Evolutionary conservation across 2,888 invertebrate species (phyloP), one percentile per base, ranked within the genome.

Genomic region (Sinopyrophorus schimmeli): DNA sequence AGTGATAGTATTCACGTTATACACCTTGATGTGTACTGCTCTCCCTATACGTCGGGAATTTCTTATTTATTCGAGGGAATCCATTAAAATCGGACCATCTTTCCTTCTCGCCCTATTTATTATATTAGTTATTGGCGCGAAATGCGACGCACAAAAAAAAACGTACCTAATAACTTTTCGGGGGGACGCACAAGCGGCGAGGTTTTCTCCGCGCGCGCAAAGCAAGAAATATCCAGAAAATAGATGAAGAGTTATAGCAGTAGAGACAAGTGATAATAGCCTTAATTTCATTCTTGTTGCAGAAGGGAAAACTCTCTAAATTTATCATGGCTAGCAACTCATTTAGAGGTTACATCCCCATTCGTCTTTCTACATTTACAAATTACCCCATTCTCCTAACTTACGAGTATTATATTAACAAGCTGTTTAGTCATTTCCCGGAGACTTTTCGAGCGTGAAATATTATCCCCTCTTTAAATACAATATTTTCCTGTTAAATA

Each of bases 221-320:
- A 15, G 30, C 11, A 28, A 40, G 27, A 18, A 30, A 12, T 26
- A 20, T 12, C 28, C 24, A 11, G 46, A 52, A 65, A 68, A 72
- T 62, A 67, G 69, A 73, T 72, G 72, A 71, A 70, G 69, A 71
- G 69, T 72, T 68, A 68, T 69, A 70, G 63, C 63, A 60, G 52
- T 58, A 61, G 62, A 68, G 73, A 69, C 73, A 72, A 72, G 72
- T 71, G 73, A 73, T 73, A 73, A 73, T 73, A 71, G 68, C 64
- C 57, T 65, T 73, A 73, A 73, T 73, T 71, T 69, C 71, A 70
- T 72, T 70, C 62, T 55, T 50, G 60, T 53, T 35, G 51, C 54
- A 47, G 43, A 51, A 46, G 66, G 64, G 67, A 54, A 60, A 57
- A 59, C 58, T 54, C 60, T 51, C 65, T 62, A 68, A 67, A 72